Evolutionary conservation across 2,113 vertebrate genomes (phyloP).

Genomic region (Dinomys branickii): DNA sequence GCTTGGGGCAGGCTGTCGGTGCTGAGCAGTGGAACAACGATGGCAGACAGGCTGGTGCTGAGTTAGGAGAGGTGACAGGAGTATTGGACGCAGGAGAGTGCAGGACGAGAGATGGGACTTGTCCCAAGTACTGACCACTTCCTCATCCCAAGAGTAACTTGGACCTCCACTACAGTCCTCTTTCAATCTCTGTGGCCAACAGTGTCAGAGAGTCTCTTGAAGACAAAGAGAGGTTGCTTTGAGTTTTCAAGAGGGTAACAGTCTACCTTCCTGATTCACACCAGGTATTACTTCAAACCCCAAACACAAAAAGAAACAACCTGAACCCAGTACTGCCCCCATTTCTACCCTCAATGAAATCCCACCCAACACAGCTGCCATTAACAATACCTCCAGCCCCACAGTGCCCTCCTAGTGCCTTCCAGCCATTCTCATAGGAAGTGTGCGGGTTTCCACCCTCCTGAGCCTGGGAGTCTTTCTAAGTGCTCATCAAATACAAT

Average conservation of each 20-base stretch:
- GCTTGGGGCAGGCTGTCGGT: fast-evolving
- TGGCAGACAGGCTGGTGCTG: neutral
- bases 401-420: neutral
- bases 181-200: neutral
- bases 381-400: neutral
- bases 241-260: neutral
- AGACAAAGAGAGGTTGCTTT: neutral
- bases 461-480: neutral
- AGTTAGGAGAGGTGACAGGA: neutral
- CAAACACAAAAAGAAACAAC: neutral
- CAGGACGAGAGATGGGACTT: neutral
- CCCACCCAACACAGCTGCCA: neutral
- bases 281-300: too few species aligned
- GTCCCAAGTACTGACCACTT: neutral
- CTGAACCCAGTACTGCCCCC: neutral
- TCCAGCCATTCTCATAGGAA: neutral
- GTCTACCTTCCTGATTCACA: neutral
- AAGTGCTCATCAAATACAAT: neutral
- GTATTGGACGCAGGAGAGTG: neutral
- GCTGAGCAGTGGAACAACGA: neutral
- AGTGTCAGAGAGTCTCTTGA: neutral
- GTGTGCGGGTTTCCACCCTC: neutral
- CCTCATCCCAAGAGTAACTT: neutral
- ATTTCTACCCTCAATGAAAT: neutral
- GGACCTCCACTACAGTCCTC: neutral